These are phyloP conservation scores for Trididemnum nubilum DNA, from an alignment of 23 tunicate genomes.

Conservation along the genomic window DNA sequence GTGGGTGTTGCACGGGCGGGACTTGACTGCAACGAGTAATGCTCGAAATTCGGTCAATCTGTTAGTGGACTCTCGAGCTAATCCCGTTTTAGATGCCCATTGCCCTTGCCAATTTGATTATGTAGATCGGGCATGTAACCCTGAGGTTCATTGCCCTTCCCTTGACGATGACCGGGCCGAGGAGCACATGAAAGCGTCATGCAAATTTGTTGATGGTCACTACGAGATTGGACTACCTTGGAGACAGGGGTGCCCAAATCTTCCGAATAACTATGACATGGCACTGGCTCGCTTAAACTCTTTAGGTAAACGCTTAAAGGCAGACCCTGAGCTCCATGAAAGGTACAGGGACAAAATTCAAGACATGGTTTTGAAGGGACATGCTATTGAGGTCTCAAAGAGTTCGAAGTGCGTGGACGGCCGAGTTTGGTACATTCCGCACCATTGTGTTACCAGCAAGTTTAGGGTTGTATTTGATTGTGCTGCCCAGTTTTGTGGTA, in stretches of 20 bases:
- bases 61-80: not conserved
- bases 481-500: conserved; percentile 5
- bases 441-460: conserved; percentile 6
- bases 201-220: not conserved
- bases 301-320: not conserved
- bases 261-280: conserved; percentile 24
- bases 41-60: not conserved
- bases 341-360: conserved; percentile 18
- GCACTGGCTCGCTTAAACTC: not conserved
- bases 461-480: conserved; percentile 21
- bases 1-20: conserved; percentile 22
- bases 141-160: not conserved
- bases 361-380: not conserved
- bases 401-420: not conserved
- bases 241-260: conserved; percentile 13
- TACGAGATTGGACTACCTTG: conserved; percentile 8
- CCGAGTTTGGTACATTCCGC: conserved; percentile 14
- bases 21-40: not conserved
- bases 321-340: not conserved
- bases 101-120: conserved; percentile 27
- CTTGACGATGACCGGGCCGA: conserved; percentile 2
- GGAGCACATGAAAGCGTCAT: not conserved
- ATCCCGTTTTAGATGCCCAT: not conserved
- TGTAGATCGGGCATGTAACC: conserved; percentile 19
- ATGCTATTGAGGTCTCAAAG: conserved; percentile 5